Evolutionary conservation across 1,140 invertebrate genomes (phyloP).

Genomic region (Meloidogyne hapla): DNA sequence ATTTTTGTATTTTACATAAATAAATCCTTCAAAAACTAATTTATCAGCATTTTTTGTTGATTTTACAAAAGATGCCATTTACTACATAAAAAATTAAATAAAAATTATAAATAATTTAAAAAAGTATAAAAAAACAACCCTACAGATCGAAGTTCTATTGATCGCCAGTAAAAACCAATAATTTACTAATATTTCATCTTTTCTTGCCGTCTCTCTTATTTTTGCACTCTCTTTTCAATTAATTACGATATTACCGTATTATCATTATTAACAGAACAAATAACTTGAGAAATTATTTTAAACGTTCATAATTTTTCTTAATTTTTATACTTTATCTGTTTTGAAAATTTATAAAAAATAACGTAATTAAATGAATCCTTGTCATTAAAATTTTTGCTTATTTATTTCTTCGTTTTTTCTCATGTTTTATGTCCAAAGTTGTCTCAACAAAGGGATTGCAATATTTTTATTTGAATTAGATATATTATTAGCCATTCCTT

Average conservation of each 20-base stretch:
- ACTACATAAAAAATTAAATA: neutral
- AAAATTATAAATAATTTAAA: neutral
- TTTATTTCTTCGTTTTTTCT: neutral
- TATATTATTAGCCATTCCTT: neutral
- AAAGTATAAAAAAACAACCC: neutral
- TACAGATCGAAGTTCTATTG: neutral
- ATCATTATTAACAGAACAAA: too few species aligned
- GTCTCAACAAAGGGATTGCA: neutral
- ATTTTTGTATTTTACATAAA: slow-evolving; percentile 7
- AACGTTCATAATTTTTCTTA: too few species aligned
- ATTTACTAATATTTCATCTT: too few species aligned
- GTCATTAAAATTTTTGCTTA: neutral
- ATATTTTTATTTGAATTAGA: neutral
- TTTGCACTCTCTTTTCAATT: too few species aligned
- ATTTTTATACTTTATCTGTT: too few species aligned
- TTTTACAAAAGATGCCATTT: neutral
- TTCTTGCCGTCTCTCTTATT: too few species aligned
- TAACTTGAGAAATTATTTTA: too few species aligned
- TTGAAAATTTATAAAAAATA: too few species aligned
- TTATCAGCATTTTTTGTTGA: neutral
- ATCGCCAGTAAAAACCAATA: too few species aligned
- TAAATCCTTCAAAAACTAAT: neutral
- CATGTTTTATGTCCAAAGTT: neutral
- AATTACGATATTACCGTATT: too few species aligned
- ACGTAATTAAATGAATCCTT: too few species aligned